Base-by-base conservation (phyloP, 2,797 vertebrate genomes). In the Catharus ustulatus region DNA sequence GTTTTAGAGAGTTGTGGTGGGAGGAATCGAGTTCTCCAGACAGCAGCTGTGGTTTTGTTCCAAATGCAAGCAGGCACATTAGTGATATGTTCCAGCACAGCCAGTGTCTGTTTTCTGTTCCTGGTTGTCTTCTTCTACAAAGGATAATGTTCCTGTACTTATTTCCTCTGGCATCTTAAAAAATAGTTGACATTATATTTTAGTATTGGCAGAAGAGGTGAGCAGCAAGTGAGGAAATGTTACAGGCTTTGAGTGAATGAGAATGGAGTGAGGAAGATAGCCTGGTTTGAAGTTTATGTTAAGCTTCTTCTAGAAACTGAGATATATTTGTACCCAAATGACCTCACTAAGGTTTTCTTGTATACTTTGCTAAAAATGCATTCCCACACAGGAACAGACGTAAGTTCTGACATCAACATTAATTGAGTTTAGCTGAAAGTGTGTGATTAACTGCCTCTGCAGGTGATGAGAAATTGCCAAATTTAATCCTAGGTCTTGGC, bases 131-230 rank as follows among this genome's bases (percentile, higher is more conserved):
- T 62, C 30, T 79, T 34, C 46, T 79, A 17, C 55, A 38, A 74
- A 57, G 49, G 48, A 42, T 45, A 52, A 59, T 36, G 26, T 51
- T 76, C 5, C 9, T 54, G 3, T 73, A 19, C 15, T 46, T 36
- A 36, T 16, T 83, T 75, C 34, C 74, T 91, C 32, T 90, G 13
- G 13, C 66, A 78, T 59, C 16, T 16, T 22, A 27, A 87, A 72
- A 72, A 8, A 0, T 11, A 24, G 21, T 45, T 87, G 77, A 38
- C 0, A 0, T 86, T 73, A 8, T 10, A 34, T 67, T 89, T 88
- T 80, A 54, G 6, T 81, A 46, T 19, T 68, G 34, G 12, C 54
- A 51, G 32, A 90, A 86, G 57, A 81, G 23, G 46, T 87, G 54
- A 69, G 13, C 57, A 61, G 51, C 46, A 75, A 83, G 43, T 55